Evolutionary conservation across 2,113 vertebrate species (phyloP).

Genomic region (Amazona vittata): DNA sequence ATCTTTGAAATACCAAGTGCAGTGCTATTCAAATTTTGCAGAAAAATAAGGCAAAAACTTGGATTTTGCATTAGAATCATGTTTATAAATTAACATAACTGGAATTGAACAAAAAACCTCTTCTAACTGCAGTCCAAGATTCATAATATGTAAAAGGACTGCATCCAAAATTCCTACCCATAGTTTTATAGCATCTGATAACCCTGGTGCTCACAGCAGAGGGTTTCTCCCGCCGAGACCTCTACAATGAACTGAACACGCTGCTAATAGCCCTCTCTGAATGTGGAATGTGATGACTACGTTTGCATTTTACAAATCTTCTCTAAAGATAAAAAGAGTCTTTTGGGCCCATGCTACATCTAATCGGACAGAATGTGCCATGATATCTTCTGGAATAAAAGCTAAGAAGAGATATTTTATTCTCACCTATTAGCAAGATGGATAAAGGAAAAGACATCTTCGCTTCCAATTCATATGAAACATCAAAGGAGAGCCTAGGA

Average conservation of each 20-base stretch:
- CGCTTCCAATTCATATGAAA: not conserved
- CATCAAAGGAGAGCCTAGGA: conserved; percentile 57
- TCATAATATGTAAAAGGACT: not conserved
- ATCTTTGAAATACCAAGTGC: not conserved
- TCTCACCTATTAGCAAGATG: conserved; percentile 49
- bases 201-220: not conserved
- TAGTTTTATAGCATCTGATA: not conserved
- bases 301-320: conserved; percentile 19
- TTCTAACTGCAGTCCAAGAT: not conserved
- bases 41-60: not conserved
- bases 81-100: not conserved
- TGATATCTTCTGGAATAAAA: conserved; percentile 46
- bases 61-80: not conserved
- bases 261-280: not conserved
- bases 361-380: conserved; percentile 2
- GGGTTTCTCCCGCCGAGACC: not conserved
- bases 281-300: not conserved
- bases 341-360: conserved; percentile 19
- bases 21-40: not conserved
- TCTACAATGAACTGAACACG: not conserved
- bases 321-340: conserved; percentile 47
- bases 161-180: not conserved
- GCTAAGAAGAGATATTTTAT: conserved; percentile 28
- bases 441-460: conserved; percentile 53
- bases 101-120: not conserved